Base-by-base conservation (phyloP, 2,888 invertebrate species). In the Ormyrus pomaceus region DNA sequence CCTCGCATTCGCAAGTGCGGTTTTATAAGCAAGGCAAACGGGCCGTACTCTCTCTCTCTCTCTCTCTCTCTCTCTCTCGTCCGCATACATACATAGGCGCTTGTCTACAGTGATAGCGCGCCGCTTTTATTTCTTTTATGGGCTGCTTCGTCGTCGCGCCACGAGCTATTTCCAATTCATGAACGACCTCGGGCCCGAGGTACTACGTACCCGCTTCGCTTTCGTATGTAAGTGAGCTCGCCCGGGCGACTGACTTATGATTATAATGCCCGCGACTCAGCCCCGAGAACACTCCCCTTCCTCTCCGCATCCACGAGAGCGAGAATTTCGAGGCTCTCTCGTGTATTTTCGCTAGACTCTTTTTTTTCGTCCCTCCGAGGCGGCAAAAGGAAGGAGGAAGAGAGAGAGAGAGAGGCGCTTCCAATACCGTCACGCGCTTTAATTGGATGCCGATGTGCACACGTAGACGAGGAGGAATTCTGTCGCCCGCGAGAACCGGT, bases 81-180 rank as follows among this genome's bases (percentile, higher is more conserved):
- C 45, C 69, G 11, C 11, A 69, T 9, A 65, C 56, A 70, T 56
- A 70, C 64, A 62, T 10, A 61, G 53, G 19, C 19, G 19, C 19
- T 19, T 19, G 19, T 19, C 19, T 19, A 83, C 83, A 84, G 86
- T 86, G 87, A 85, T 85, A 85, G 85, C 58, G 84, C 85, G 77
- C 72, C 83, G 86, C 85, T 87, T 87, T 88, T 86, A 88, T 89
- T 86, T 83, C 83, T 86, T 87, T 88, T 87, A 88, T 85, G 86
- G 85, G 85, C 86, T 88, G 88, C 89, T 89, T 88, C 87, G 86
- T 86, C 86, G 86, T 85, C 85, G 84, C 83, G 59, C 59, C 84
- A 83, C 85, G 84, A 86, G 85, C 85, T 86, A 89, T 89, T 89
- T 89, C 87, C 88, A 89, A 89, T 89, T 89, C 89, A 89, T 88